Evolutionary conservation across 2,888 invertebrate species (phyloP), one percentile per base, ranked within the genome.

Genomic region (Tinea trinotella): DNA sequence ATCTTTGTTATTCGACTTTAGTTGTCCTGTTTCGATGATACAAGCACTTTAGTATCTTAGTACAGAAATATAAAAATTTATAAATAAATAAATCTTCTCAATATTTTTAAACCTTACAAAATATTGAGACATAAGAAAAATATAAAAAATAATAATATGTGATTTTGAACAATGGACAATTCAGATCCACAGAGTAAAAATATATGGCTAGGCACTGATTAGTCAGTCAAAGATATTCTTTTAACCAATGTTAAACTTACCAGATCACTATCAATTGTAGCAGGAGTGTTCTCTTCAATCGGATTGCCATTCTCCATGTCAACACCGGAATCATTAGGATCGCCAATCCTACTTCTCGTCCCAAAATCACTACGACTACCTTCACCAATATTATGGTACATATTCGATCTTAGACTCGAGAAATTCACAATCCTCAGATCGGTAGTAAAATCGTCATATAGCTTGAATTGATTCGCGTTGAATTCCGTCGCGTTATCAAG

Each of bases 251-350:
- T 49, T 54, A 46, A 17, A 83, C 85, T 85, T 72, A 85, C 85
- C 85, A 85, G 67, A 62, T 83, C 85, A 57, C 68, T 74, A 67
- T 83, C 76, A 60, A 78, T 79, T 62, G 77, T 69, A 52, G 72
- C 60, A 7, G 64, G 20, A 40, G 15, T 17, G n/a, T 19, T 22
- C 55, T 77, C 79, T 62, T 82, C 79, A 55, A 68, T 61, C 18
- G 75, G 76, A 59, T 85, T 85, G 46, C 84, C 84, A 62, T 85
- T 85, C 64, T 84, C 84, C 67, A 84, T 71, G 66, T 85, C 85
- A 57, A 85, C 79, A 54, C 85, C 85, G 18, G 85, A 85, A 60
- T 85, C 85, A 59, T 85, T 74, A 17, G 81, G 20, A 34, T 19
- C 44, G 30, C 19, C 49, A n/a, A 40, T 6, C 17, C 12, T 12